Evolutionary conservation across 2,888 invertebrate genomes (phyloP).

Genomic region (Monochamus alternatus): DNA sequence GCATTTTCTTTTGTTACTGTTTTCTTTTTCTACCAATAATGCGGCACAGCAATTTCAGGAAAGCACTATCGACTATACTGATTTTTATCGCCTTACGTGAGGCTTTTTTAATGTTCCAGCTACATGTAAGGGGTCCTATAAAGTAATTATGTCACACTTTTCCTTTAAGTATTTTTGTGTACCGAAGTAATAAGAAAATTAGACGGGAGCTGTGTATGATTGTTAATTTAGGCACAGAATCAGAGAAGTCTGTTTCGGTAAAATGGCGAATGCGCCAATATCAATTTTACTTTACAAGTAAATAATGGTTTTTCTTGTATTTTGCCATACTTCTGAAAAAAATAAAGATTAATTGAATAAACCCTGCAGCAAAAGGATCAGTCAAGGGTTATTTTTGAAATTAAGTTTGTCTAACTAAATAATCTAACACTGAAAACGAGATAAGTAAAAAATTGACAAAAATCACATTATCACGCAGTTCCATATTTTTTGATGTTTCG

Average conservation of each 20-base stretch:
- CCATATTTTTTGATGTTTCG: too few species aligned
- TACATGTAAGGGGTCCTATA: constrained; percentile 43
- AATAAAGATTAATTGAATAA: too few species aligned
- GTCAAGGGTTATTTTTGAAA: too few species aligned
- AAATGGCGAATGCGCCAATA: too few species aligned
- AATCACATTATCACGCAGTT: too few species aligned
- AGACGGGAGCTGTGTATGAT: background rate
- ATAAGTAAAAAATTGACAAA: too few species aligned
- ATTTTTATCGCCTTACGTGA: constrained; percentile 56
- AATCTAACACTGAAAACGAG: too few species aligned
- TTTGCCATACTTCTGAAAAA: too few species aligned
- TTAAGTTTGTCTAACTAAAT: too few species aligned
- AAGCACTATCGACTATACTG: constrained; percentile 58
- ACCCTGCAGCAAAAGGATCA: too few species aligned
- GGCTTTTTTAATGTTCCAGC: constrained; percentile 46
- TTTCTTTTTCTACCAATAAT: constrained; percentile 64
- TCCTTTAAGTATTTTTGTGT: constrained; percentile 31
- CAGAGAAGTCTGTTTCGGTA: too few species aligned
- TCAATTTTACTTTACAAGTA: background rate
- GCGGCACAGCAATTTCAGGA: constrained; percentile 61
- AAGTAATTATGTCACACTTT: constrained; percentile 36
- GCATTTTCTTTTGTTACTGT: constrained; percentile 63
- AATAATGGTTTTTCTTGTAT: background rate
- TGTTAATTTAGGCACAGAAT: background rate
- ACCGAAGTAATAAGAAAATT: constrained; percentile 16